Evolutionary conservation across 2,113 vertebrate genomes (phyloP).

Genomic region (Coptodon rendalli): DNA sequence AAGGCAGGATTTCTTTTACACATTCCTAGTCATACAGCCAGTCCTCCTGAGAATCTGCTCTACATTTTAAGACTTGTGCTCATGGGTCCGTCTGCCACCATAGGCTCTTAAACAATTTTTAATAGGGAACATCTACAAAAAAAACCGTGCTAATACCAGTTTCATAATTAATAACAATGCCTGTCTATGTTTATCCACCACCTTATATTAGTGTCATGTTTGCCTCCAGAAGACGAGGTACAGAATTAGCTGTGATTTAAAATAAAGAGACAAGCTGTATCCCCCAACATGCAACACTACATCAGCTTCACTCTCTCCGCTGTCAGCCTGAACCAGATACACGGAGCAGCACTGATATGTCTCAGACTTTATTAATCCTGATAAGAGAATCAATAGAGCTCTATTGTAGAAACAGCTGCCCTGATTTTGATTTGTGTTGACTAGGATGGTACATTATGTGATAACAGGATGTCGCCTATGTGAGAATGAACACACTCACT

Average conservation of each 20-base stretch:
- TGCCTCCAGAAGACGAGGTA: not conserved
- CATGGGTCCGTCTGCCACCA: not conserved
- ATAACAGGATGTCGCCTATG: not conserved
- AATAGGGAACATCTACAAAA: not conserved
- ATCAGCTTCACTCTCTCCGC: not conserved
- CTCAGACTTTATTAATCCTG: constrained; percentile 50
- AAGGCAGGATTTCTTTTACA: not conserved
- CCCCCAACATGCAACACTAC: not conserved
- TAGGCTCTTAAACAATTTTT: not conserved
- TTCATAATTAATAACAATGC: not conserved
- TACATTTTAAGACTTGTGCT: not conserved
- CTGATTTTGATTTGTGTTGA: not conserved
- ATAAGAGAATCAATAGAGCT: constrained; percentile 52
- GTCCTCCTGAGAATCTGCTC: not conserved
- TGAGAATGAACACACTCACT: not conserved
- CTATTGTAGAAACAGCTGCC: not conserved
- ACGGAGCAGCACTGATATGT: not conserved
- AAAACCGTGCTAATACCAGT: not conserved
- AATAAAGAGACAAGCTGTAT: not conserved
- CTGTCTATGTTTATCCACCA: not conserved
- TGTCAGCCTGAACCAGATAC: not conserved
- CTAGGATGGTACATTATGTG: not conserved
- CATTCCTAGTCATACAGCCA: not conserved
- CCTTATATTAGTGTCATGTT: not conserved
- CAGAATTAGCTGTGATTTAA: not conserved